Evolutionary conservation across 2,888 invertebrate species (phyloP), one percentile per base, ranked within the genome.

Genomic region (Choristoneura rosaceana): DNA sequence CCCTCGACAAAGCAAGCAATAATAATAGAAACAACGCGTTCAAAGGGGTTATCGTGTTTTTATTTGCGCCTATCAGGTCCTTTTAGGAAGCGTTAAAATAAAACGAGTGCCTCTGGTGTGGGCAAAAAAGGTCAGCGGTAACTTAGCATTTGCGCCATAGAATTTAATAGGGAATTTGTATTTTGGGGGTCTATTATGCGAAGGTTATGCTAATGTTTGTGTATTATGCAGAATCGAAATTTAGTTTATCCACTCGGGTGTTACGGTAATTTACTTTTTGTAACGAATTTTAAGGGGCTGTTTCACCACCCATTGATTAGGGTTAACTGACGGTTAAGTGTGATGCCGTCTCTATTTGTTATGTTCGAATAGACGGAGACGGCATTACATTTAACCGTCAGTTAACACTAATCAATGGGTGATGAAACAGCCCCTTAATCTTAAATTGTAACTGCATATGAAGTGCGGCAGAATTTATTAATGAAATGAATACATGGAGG

Each of bases 11-110:
- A 58, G 58, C 62, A 59, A 33, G 64, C 59, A 67, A 73, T 73
- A 69, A 69, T 73, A 73, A 69, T 73, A 64, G 61, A 64, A 73
- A 73, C 73, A 69, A 66, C n/a, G 70, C 47, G 47, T 52, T 50
- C 91, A 92, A 91, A 73, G 68, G 68, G 65, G 73, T 63, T 73
- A 64, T 64, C 67, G 67, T 73, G 68, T 73, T 73, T 73, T 73
- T 73, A 73, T 73, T 73, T 71, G 67, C 55, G 67, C 67, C 71
- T 71, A 71, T 71, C 71, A 63, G 71, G 62, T 71, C 71, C 71
- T 71, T 71, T 71, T 68, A 71, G 67, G 61, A 66, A 17, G 43
- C 71, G 71, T 71, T 71, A 68, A 68, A 64, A 64, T 50, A 34
- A 70, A 71, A 71, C 62, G 67, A 68, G 58, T 63, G 67, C 50